phyloP scores from a whole-genome alignment of 2,113 vertebrate species.

The Serinus canaria region DNA sequence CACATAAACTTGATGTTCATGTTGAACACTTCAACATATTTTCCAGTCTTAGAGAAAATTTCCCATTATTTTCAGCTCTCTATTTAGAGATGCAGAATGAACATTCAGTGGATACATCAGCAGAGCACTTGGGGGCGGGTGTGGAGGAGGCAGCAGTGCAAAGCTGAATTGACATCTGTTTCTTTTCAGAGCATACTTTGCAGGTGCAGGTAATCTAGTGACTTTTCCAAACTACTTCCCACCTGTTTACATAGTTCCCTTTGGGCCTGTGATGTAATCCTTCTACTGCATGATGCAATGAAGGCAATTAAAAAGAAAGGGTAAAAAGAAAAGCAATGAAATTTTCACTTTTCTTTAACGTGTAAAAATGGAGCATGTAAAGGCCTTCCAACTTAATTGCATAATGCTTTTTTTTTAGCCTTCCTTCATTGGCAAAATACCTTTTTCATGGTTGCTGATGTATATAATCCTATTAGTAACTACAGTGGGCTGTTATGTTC shows the following conservation, averaged over 20 bases:
- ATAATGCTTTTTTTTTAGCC: not conserved
- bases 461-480: not conserved
- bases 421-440: not conserved
- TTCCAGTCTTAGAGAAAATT: not conserved
- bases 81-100: not conserved
- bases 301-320: not conserved
- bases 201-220: not conserved
- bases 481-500: not conserved
- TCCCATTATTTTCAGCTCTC: not conserved
- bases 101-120: not conserved
- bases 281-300: not conserved
- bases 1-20: not conserved
- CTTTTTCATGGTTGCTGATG: not conserved
- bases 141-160: not conserved
- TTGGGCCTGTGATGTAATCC: not conserved
- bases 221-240: not conserved
- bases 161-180: not conserved
- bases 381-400: no score
- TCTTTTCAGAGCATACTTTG: not conserved
- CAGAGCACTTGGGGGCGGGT: not conserved
- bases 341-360: not conserved
- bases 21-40: not conserved
- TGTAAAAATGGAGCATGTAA: accelerated
- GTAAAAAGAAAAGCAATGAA: not conserved
- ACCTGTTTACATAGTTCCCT: not conserved